A percentile compares a stretch with the other conserved stretches of the same genome.
Conservation (phyloP, 2,113 vertebrate genomes). For the Pseudorhombus dupliciocellatus region DNA sequence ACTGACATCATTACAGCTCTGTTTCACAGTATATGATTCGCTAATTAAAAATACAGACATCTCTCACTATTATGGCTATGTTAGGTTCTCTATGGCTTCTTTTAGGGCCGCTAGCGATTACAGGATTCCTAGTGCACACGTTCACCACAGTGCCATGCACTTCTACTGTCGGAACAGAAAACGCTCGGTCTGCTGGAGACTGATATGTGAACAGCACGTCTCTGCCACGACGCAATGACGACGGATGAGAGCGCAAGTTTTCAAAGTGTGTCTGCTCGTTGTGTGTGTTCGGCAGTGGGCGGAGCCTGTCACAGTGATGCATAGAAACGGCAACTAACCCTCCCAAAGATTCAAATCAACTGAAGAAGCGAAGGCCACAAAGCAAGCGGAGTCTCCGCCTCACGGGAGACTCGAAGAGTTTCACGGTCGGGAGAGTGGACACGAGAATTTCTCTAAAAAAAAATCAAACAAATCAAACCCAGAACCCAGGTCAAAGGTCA, state of each 20-base stretch:
- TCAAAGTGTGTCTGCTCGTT: neutral
- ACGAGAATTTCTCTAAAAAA: too few relatives aligned
- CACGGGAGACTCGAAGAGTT: conserved; percentile 27
- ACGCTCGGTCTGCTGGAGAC: neutral
- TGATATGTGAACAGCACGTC: conserved; percentile 12
- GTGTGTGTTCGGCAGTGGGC: conserved; percentile 66
- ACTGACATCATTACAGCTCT: conserved; percentile 45
- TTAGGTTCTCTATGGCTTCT: conserved; percentile 68
- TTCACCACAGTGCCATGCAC: conserved; percentile 58
- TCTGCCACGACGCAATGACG: neutral
- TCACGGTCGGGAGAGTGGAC: neutral
- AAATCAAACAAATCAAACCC: too few relatives aligned
- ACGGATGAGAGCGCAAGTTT: neutral
- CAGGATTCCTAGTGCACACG: conserved; percentile 11
- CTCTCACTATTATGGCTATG: conserved; percentile 59
- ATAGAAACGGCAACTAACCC: conserved; percentile 46
- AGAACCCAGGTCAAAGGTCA: neutral
- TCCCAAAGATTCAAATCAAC: conserved; percentile 12
- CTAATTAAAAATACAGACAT: conserved; percentile 60
- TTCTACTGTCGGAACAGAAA: conserved; percentile 22
- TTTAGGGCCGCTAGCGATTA: conserved; percentile 42
- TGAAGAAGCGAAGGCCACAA: conserved; percentile 59
- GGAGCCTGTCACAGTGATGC: conserved; percentile 75
- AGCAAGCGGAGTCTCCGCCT: conserved; percentile 38
- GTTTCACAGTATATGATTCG: conserved; percentile 46